These are phyloP conservation scores for Rhizomys pruinosus DNA, from an alignment of 2,113 vertebrate species.

Conservation along the genomic window DNA sequence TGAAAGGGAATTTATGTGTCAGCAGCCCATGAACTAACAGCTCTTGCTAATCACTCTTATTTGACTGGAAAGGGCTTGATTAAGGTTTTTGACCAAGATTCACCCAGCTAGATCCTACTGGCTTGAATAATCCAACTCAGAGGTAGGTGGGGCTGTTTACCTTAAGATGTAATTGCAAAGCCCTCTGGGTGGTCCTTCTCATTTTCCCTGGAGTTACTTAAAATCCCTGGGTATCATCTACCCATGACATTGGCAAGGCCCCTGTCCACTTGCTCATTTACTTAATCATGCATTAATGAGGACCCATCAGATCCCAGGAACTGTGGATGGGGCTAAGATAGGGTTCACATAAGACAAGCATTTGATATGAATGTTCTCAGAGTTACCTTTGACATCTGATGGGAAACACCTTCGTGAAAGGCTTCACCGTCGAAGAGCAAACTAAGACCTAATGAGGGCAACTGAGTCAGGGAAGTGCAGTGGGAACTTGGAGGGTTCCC, in stretches of 20 bases:
- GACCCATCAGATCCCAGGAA: not conserved
- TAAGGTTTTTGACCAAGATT: not conserved
- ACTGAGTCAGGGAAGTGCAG: not conserved
- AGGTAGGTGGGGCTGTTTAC: not conserved
- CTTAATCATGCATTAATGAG: not conserved
- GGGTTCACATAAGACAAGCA: not conserved
- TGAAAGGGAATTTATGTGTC: not conserved
- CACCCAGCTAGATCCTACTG: not conserved
- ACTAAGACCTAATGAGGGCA: not conserved
- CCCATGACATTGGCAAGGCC: not conserved
- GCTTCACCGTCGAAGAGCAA: not conserved
- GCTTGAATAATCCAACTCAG: not conserved
- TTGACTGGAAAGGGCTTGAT: slow-evolving; percentile 43
- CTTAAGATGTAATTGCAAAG: not conserved
- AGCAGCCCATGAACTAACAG: slow-evolving; percentile 75
- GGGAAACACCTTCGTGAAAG: not conserved
- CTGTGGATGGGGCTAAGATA: not conserved
- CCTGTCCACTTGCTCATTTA: not conserved
- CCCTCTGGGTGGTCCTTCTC: not conserved
- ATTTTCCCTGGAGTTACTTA: slow-evolving; percentile 1
- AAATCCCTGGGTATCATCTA: not conserved
- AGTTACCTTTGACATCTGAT: not conserved
- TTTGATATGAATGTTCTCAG: not conserved
- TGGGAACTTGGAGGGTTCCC: not conserved
- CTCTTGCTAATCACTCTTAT: slow-evolving; percentile 66